phyloP scores from a whole-genome alignment of 2,888 invertebrate species.

The Entomobrya multifasciata region DNA sequence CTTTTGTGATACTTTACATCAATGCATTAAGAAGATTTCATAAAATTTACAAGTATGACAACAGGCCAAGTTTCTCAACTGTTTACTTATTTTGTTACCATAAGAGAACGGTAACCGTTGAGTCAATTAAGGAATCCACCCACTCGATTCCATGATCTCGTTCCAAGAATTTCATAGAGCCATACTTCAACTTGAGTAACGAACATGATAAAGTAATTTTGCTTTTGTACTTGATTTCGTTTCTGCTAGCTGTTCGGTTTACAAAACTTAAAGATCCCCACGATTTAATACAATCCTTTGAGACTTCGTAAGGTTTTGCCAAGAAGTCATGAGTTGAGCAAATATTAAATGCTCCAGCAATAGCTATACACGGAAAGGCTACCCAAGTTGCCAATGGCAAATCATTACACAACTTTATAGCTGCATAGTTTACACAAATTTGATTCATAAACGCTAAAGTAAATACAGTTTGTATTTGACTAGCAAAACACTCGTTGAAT shows the following conservation, averaged over 20 bases:
- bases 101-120: slow-evolving; percentile 35
- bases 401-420: slow-evolving; percentile 30
- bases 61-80: no score
- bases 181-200: slow-evolving; percentile 7
- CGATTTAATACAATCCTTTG: not conserved
- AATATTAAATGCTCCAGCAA: slow-evolving; percentile 27
- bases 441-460: slow-evolving; percentile 47
- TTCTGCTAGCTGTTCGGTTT: not conserved
- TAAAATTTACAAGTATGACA: no score
- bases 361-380: slow-evolving; percentile 12
- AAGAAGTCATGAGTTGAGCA: slow-evolving; percentile 10
- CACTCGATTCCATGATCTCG: slow-evolving; percentile 42
- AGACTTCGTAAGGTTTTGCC: slow-evolving; percentile 20
- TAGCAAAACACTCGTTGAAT: slow-evolving; percentile 39
- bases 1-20: no score
- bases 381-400: slow-evolving; percentile 30
- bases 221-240: not conserved
- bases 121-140: slow-evolving; percentile 49
- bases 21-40: no score
- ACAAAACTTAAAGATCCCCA: not conserved
- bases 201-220: not conserved
- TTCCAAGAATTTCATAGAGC: slow-evolving; percentile 1
- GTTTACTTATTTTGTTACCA: no score
- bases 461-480: slow-evolving; percentile 11
- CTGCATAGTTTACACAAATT: slow-evolving; percentile 38